Evolutionary conservation across 2,113 vertebrate species (phyloP).

Genomic region (Scortum barcoo): DNA sequence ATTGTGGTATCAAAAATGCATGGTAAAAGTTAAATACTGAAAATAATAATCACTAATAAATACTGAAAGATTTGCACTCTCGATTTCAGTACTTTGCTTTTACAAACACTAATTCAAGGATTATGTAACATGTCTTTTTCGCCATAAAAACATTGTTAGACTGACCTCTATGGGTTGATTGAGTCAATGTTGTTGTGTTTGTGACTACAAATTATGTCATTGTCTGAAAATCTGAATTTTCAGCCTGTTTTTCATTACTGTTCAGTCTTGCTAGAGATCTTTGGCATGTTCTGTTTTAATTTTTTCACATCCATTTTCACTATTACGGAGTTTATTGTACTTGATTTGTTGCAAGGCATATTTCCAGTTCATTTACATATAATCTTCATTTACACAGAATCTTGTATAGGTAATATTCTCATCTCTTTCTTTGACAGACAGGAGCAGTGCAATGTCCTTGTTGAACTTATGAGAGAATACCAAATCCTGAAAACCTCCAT

Average conservation of each 20-base stretch:
- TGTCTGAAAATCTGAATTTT: too few relatives aligned
- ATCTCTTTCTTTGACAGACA: conserved; percentile 82
- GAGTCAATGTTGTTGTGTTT: not conserved
- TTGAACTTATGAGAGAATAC: conserved; percentile 91
- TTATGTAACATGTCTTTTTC: not conserved
- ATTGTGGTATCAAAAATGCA: not conserved
- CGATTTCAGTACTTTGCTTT: not conserved
- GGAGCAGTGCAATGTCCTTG: conserved; percentile 90
- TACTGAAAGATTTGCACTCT: not conserved
- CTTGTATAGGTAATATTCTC: not conserved
- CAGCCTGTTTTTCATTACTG: not conserved
- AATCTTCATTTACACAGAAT: not conserved
- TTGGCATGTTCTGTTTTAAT: not conserved
- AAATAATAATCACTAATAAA: not conserved
- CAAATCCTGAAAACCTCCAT: conserved; percentile 89
- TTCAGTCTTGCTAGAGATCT: not conserved
- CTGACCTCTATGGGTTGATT: not conserved
- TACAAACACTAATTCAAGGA: not conserved
- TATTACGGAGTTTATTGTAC: not conserved
- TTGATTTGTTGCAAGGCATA: not conserved
- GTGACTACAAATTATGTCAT: not conserved
- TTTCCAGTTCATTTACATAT: too few relatives aligned
- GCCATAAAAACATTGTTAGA: not conserved
- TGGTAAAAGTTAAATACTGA: not conserved
- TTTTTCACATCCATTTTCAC: not conserved